phyloP scores from a whole-genome alignment of 2,797 vertebrate species.

The Typhlichthys eigenmanni region DNA sequence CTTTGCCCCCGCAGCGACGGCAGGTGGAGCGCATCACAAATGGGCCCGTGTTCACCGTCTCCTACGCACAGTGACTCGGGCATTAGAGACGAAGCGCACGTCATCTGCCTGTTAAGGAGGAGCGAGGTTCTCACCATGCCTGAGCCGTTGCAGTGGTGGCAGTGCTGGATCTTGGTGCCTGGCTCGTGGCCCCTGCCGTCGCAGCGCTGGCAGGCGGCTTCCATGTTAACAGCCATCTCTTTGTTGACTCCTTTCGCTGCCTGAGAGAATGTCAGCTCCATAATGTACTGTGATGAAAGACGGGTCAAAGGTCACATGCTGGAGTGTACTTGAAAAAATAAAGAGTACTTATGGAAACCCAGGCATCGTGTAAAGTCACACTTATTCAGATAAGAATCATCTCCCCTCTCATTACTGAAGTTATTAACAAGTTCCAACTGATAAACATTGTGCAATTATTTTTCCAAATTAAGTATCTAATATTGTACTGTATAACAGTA shows the following conservation, averaged over 20 bases:
- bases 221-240: constrained; percentile 87
- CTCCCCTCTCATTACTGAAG: too few species aligned
- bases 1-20: constrained; percentile 88
- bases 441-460: neutral
- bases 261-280: constrained; percentile 95
- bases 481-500: neutral
- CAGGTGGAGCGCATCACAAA: constrained; percentile 98
- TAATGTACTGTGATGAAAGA: constrained; percentile 80
- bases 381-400: too few species aligned
- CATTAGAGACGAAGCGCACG: neutral
- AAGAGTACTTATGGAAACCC: neutral
- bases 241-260: constrained; percentile 98
- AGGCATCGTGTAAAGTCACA: neutral
- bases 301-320: neutral
- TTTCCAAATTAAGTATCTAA: neutral
- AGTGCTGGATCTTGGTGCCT: constrained; percentile 89
- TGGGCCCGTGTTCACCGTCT: constrained; percentile 94
- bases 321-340: neutral
- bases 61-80: constrained; percentile 66
- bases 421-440: neutral
- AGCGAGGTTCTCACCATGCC: constrained; percentile 86
- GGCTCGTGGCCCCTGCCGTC: constrained; percentile 90
- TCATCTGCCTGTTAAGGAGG: neutral
- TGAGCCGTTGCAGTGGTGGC: constrained; percentile 88
- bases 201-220: constrained; percentile 86